A percentile compares a stretch with the other conserved stretches of the same genome.
These are phyloP conservation scores for Pteruthius melanotis DNA, from an alignment of 2,113 vertebrate genomes.

Conservation along the genomic window DNA sequence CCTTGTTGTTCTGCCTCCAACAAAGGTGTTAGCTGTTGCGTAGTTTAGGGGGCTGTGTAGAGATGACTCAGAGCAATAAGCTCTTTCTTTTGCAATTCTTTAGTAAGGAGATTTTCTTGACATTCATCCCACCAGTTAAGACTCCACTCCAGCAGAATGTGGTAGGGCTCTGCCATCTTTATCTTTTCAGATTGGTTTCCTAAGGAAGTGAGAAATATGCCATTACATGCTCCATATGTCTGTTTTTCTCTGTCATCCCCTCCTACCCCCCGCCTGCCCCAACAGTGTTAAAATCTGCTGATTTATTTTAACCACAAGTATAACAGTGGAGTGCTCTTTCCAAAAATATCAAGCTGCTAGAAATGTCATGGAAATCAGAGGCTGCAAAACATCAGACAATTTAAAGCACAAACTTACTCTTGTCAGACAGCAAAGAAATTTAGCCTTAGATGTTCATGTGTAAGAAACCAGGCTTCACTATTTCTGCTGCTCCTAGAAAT, in stretches of 20 bases:
- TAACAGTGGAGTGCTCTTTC: background rate
- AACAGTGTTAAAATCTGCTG: slow-evolving; percentile 31
- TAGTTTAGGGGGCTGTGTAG: background rate
- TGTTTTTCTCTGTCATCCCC: background rate
- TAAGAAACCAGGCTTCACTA: background rate
- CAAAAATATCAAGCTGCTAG: slow-evolving; percentile 17
- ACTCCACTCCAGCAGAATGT: background rate
- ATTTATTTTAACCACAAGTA: slow-evolving; percentile 51
- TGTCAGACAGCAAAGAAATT: background rate
- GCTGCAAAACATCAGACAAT: background rate
- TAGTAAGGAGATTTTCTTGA: slow-evolving; percentile 18
- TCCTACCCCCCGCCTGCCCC: accelerated
- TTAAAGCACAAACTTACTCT: background rate
- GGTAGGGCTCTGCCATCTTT: slow-evolving; percentile 27
- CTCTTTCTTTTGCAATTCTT: background rate
- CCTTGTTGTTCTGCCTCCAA: slow-evolving; percentile 27
- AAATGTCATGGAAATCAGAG: slow-evolving; percentile 21
- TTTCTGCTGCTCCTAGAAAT: background rate
- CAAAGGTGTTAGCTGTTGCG: slow-evolving; percentile 37
- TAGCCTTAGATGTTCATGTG: background rate
- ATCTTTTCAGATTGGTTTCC: slow-evolving; percentile 3
- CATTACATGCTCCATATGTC: background rate
- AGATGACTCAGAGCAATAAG: slow-evolving; percentile 32
- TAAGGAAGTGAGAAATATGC: slow-evolving; percentile 11
- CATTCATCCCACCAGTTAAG: slow-evolving; percentile 14